phyloP scores from a whole-genome alignment of 2,888 invertebrate genomes.

The Ormyrus labotus region DNA sequence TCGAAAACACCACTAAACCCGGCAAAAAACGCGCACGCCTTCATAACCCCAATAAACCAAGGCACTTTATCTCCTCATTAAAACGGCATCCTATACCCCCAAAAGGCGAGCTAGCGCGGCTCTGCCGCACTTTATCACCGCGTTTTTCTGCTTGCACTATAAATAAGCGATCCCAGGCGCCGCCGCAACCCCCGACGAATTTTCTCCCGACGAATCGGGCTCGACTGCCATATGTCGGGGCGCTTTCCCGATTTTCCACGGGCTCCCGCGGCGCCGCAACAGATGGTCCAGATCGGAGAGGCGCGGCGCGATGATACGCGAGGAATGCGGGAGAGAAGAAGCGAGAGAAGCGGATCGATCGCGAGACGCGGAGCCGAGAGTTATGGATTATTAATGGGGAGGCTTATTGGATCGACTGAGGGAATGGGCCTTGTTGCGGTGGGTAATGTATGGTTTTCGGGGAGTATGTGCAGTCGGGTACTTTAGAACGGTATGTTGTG shows the following conservation, averaged over 20 bases:
- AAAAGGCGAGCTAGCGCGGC: slow-evolving; percentile 8
- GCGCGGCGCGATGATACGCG: neutral
- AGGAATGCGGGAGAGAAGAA: neutral
- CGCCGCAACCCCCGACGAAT: slow-evolving; percentile 12
- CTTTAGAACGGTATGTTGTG: too few relatives aligned
- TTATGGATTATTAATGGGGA: too few relatives aligned
- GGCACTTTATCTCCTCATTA: slow-evolving; percentile 8
- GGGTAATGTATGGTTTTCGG: neutral
- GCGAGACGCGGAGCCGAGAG: neutral
- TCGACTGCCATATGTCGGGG: slow-evolving; percentile 71
- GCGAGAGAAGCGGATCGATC: slow-evolving; percentile 3
- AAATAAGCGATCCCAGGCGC: slow-evolving; percentile 4
- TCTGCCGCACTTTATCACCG: slow-evolving; percentile 24
- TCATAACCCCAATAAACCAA: too few relatives aligned
- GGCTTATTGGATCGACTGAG: slow-evolving; percentile 1
- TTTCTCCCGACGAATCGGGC: slow-evolving; percentile 56
- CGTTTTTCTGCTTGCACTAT: slow-evolving; percentile 6
- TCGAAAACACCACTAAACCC: too few relatives aligned
- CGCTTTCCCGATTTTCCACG: slow-evolving; percentile 68
- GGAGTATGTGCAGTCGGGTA: too few relatives aligned
- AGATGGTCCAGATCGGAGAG: slow-evolving; percentile 63
- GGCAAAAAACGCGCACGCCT: too few relatives aligned
- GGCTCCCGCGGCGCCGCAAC: slow-evolving; percentile 57
- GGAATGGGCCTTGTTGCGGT: neutral
- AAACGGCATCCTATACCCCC: slow-evolving; percentile 19